Conservation (phyloP, 1,140 invertebrate genomes). For the Psilanteris sp. region DNA sequence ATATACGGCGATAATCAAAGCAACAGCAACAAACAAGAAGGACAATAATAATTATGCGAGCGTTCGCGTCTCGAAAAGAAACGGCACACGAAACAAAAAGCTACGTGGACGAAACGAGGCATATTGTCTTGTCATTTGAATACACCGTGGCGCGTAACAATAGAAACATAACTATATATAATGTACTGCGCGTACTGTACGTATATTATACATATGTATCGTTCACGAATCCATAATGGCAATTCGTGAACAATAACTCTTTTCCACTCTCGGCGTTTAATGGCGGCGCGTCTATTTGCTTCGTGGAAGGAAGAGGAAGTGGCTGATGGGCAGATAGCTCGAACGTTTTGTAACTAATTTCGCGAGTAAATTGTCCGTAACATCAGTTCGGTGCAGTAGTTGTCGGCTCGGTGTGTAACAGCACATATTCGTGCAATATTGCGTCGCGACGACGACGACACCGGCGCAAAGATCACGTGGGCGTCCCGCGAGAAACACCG, state of each 20-base stretch:
- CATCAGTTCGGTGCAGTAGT: constrained; percentile 75
- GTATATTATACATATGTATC: constrained; percentile 62
- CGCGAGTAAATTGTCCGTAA: constrained; percentile 80
- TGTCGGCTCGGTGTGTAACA: constrained; percentile 48
- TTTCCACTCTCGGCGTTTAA: constrained; percentile 76
- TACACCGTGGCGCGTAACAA: constrained; percentile 58
- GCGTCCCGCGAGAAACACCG: constrained; percentile 23
- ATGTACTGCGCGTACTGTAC: constrained; percentile 34
- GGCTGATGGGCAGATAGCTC: constrained; percentile 79
- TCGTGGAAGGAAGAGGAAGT: constrained; percentile 79
- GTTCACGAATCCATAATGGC: constrained; percentile 73
- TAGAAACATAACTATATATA: constrained; percentile 57
- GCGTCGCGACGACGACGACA: constrained; percentile 36
- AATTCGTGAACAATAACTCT: constrained; percentile 79
- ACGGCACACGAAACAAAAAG: constrained; percentile 20
- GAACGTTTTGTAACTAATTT: constrained; percentile 80
- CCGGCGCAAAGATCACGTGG: constrained; percentile 29
- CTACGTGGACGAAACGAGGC: constrained; percentile 24
- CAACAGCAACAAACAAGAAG: constrained; percentile 21
- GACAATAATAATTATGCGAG: constrained; percentile 34
- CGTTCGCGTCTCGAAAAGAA: constrained; percentile 21
- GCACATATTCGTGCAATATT: constrained; percentile 11
- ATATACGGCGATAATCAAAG: too few species aligned
- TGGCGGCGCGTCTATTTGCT: constrained; percentile 76
- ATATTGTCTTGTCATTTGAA: constrained; percentile 65